Base-by-base conservation (phyloP, 2,797 vertebrate genomes). In the Ciconia nigra region DNA sequence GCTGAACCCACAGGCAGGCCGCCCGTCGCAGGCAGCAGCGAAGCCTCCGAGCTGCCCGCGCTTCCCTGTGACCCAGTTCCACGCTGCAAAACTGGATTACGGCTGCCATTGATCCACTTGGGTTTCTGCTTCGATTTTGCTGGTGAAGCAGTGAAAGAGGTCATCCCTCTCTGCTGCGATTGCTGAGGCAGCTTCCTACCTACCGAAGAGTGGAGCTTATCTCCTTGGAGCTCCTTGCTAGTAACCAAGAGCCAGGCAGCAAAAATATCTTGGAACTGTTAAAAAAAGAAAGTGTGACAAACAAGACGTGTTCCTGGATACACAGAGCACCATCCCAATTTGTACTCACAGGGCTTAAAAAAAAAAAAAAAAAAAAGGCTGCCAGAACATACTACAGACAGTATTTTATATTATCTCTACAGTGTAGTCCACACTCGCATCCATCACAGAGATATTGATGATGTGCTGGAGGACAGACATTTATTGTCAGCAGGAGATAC, bases 401-500 rank as follows among this genome's bases (percentile, higher is more conserved):
- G 37, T 58, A 87, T 87, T 91, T 87, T 55, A 76, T 76, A 87
- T 87, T 71, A 63, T 92, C 90, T 83, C 84, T 51, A 69, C 39
- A 71, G 41, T 2, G 10, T 14, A 77, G 83, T 51, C 88, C 93
- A 89, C 77, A 83, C 47, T 13, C 79, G 79, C 82, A 96, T 96
- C 84, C 84, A 86, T 91, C 93, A 96, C 61, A 15, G 9, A 76
- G 76, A 93, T 44, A 42, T 52, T 80, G 76, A 87, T 41, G 86
- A 76, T 74, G 81, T 52, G 81, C 78, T 80, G 91, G 87, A 83
- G 87, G 85, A 96, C 91, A 90, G 85, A 52, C 87, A 44, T 83
- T 94, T 94, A 96, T 66, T 95, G 96, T 95, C 79, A 86, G 89
- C 79, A 74, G 70, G 80, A 93, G 95, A 96, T 55, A 91, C 52